Conservation (phyloP, 2,113 vertebrate species). For the Anoplopoma fimbria region DNA sequence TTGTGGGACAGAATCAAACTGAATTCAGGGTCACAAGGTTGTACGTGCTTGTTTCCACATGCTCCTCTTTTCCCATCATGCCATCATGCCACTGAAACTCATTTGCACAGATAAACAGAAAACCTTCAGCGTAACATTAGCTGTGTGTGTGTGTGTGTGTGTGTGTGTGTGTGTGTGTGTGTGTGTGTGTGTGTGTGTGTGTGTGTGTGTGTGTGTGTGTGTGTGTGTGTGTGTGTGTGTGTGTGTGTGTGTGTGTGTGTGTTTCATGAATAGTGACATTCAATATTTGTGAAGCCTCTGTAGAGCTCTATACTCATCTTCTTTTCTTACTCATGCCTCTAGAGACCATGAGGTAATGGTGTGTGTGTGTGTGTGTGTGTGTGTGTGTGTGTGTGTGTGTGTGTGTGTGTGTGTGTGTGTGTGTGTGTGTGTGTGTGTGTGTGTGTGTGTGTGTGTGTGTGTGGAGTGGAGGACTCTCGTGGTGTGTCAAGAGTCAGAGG, state of each 20-base stretch:
- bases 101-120: conserved; percentile 40
- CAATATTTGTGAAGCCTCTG: conserved; percentile 28
- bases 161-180: conserved; percentile 26
- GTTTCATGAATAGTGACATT: conserved; percentile 40
- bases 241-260: conserved; percentile 1
- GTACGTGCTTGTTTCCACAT: background rate
- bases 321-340: conserved; percentile 44
- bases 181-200: conserved; percentile 26
- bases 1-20: background rate
- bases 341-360: conserved; percentile 47
- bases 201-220: conserved; percentile 15
- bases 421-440: conserved; percentile 30
- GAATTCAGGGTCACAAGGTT: conserved; percentile 4
- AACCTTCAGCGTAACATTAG: conserved; percentile 12
- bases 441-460: conserved; percentile 24
- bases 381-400: conserved; percentile 16
- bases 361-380: conserved; percentile 24
- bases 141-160: conserved; percentile 21
- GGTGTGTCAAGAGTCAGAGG: conserved; percentile 22
- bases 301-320: too few species aligned
- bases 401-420: conserved; percentile 23
- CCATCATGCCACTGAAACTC: conserved; percentile 8
- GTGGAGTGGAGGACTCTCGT: background rate
- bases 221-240: conserved; percentile 9
- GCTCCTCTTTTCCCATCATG: background rate